Conservation (phyloP, 2,888 invertebrate species). For the Drosophila peninsularis region DNA sequence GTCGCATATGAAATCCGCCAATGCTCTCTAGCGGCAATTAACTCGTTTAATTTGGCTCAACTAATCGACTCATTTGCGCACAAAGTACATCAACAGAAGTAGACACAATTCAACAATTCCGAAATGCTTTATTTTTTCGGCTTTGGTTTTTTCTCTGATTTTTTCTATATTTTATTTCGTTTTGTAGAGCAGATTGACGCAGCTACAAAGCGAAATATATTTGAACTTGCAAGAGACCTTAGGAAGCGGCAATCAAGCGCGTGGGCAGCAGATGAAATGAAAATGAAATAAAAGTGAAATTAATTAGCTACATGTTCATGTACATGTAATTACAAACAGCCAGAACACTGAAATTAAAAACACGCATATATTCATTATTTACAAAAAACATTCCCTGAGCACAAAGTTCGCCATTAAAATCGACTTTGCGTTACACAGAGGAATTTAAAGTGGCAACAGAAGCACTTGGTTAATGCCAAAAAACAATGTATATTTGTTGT, state of each 20-base stretch:
- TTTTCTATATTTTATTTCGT: slow-evolving; percentile 4
- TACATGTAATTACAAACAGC: slow-evolving; percentile 73
- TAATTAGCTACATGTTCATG: slow-evolving; percentile 66
- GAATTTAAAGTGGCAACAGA: slow-evolving; percentile 64
- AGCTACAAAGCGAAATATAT: slow-evolving; percentile 73
- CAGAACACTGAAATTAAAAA: slow-evolving; percentile 57
- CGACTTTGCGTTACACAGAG: slow-evolving; percentile 49
- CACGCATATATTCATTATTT: slow-evolving; percentile 52
- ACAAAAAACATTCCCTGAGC: slow-evolving; percentile 17
- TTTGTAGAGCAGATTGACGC: slow-evolving; percentile 41
- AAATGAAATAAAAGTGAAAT: slow-evolving; percentile 59
- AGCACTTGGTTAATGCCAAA: slow-evolving; percentile 46
- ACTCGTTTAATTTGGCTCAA: slow-evolving; percentile 66
- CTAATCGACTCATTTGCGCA: slow-evolving; percentile 71
- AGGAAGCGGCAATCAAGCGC: slow-evolving; percentile 60
- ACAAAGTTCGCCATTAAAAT: slow-evolving; percentile 45
- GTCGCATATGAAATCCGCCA: slow-evolving; percentile 18
- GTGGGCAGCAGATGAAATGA: slow-evolving; percentile 25
- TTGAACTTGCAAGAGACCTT: slow-evolving; percentile 73
- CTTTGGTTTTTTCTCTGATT: not conserved
- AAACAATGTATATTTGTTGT: slow-evolving; percentile 17
- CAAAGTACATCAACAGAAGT: slow-evolving; percentile 54
- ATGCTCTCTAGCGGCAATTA: slow-evolving; percentile 53
- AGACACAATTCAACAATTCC: slow-evolving; percentile 54
- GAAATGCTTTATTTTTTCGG: slow-evolving; percentile 32